A percentile compares a stretch with the other conserved stretches of the same genome.
Conservation (phyloP, 2,888 invertebrate species). For the Galerucella pusilla region DNA sequence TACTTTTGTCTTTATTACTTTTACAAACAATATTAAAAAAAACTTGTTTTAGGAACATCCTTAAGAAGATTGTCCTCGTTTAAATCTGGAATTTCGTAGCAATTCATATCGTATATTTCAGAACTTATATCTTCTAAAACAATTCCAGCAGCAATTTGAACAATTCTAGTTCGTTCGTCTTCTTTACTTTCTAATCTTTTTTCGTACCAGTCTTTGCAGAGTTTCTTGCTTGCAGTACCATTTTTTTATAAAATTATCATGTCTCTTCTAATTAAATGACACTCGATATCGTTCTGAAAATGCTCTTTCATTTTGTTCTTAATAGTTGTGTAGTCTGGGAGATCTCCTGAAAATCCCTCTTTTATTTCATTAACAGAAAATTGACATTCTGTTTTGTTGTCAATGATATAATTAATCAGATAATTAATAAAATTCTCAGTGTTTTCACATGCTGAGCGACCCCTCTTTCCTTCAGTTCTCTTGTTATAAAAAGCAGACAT, state of each 20-base stretch:
- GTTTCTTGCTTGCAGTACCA: constrained; percentile 24
- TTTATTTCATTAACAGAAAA: constrained; percentile 48
- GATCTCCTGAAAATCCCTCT: constrained; percentile 16
- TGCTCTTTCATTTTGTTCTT: constrained; percentile 43
- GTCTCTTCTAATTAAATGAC: constrained; percentile 50
- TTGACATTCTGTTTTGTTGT: constrained; percentile 49
- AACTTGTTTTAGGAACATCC: constrained; percentile 47
- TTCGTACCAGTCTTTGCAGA: constrained; percentile 52
- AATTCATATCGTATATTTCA: constrained; percentile 1
- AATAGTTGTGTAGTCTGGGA: constrained; percentile 28
- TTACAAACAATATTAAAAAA: constrained; percentile 32
- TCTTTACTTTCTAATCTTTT: constrained; percentile 49
- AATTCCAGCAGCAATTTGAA: constrained; percentile 42
- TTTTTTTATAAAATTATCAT: constrained; percentile 52
- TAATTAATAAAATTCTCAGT: constrained; percentile 47
- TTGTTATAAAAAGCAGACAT: constrained; percentile 49
- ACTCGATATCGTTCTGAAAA: constrained; percentile 50
- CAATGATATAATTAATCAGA: constrained; percentile 47
- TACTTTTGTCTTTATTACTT: constrained; percentile 28
- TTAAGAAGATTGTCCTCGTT: constrained; percentile 41
- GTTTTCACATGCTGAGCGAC: constrained; percentile 50
- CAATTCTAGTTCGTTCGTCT: constrained; percentile 17
- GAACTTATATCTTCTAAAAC: constrained; percentile 45
- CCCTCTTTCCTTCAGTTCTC: constrained; percentile 48
- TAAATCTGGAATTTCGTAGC: constrained; percentile 41